These are phyloP conservation scores for Diceros bicornis DNA, from an alignment of 2,797 vertebrate genomes.

Conservation along the genomic window DNA sequence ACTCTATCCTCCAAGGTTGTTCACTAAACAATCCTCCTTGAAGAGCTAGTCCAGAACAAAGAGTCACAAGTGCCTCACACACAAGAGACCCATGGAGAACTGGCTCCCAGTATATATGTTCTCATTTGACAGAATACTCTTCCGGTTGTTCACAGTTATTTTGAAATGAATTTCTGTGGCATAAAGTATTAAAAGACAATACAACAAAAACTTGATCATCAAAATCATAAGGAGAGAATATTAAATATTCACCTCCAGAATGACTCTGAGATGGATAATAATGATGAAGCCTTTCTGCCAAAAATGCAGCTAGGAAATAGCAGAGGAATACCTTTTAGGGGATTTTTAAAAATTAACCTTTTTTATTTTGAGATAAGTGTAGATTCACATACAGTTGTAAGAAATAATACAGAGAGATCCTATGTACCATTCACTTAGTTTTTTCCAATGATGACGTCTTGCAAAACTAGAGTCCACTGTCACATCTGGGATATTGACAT, in stretches of 20 bases:
- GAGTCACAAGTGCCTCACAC: too few relatives aligned
- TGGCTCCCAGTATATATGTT: neutral
- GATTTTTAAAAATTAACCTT: neutral
- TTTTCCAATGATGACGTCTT: neutral
- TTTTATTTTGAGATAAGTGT: neutral
- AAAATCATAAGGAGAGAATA: neutral
- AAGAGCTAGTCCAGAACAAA: neutral
- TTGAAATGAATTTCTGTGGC: neutral
- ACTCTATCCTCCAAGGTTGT: neutral
- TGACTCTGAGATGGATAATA: neutral
- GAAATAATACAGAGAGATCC: neutral
- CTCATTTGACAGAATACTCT: neutral
- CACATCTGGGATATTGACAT: neutral
- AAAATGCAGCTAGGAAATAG: neutral
- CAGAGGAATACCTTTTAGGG: neutral
- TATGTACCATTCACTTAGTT: neutral
- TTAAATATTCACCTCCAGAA: neutral
- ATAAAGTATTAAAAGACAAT: neutral
- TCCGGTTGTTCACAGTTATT: neutral
- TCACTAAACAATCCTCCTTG: neutral
- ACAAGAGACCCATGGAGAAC: neutral
- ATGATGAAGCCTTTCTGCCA: neutral
- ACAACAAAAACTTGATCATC: neutral
- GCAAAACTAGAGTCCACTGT: too few relatives aligned
- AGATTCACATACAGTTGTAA: neutral